Base-by-base conservation (phyloP, 2,888 invertebrate genomes). In the Lymantria monacha region DNA sequence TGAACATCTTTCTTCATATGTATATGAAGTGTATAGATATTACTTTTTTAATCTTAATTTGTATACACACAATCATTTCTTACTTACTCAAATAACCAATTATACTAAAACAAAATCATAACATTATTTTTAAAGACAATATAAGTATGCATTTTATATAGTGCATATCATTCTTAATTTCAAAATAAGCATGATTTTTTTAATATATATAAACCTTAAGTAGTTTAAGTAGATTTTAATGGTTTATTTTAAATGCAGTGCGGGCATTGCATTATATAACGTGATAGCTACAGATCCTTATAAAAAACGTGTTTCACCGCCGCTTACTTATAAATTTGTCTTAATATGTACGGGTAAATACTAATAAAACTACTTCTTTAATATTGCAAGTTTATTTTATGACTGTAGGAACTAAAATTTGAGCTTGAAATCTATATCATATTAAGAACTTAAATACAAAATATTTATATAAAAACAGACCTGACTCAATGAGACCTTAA, bases 401-500 rank as follows among this genome's bases (percentile, higher is more conserved):
- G 52, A 42, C n/a, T 61, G 54, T 65, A 74, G 67, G 69, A 74
- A 74, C 72, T 69, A 71, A 63, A n/a, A 58, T 46, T 76, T 78
- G 72, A 78, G 68, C 70, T 63, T 41, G 15, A 14, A 9, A 9
- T 14, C n/a, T 14, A 13, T 14, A 15, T 41, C 41, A 14, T 14
- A 41, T 14, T 41, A 9, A 41, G n/a, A 38, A 12, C 14, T 14
- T 14, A 14, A 3, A 41, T 7, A 14, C 12, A 41, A 41, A 14
- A 36, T 22, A 22, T 22, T 22, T 33, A 8, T 10, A 33, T 5
- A 10, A 33, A 33, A 3, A 7, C 7, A 76, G 74, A 66, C 63
- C 66, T 66, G 78, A 79, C 62, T 81, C 71, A 79, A 79, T 59
- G 62, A 65, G 72, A 74, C 72, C 76, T 80, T 74, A 14, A 14